Evolutionary conservation across 2,797 vertebrate genomes (phyloP).

Genomic region (Dromococcyx pavoninus): DNA sequence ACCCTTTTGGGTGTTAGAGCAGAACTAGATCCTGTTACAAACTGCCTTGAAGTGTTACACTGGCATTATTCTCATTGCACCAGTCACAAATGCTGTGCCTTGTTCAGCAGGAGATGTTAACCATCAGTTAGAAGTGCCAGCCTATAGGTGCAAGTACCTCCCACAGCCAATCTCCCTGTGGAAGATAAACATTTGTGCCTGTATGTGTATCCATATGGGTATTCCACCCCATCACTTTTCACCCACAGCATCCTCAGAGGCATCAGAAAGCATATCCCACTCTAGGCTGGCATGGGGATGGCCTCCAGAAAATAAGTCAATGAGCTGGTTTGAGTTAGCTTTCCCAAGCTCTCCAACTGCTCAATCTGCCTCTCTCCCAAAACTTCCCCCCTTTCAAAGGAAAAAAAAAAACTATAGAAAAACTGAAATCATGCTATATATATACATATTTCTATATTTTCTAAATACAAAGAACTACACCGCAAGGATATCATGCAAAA

Average conservation of each 20-base stretch:
- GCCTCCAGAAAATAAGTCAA: not conserved
- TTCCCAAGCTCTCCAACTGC: too few relatives aligned
- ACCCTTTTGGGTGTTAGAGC: not conserved
- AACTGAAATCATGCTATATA: too few relatives aligned
- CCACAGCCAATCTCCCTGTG: not conserved
- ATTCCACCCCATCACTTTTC: not conserved
- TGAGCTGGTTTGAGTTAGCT: too few relatives aligned
- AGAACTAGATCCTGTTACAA: not conserved
- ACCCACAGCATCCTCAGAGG: not conserved
- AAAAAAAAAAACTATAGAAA: too few relatives aligned
- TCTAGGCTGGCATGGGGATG: not conserved
- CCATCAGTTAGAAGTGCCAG: not conserved
- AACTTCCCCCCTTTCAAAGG: too few relatives aligned
- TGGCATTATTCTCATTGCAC: not conserved
- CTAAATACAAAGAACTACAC: too few relatives aligned
- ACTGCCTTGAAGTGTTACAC: not conserved
- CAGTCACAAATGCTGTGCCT: not conserved
- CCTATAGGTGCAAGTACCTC: not conserved
- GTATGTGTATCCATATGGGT: too few relatives aligned
- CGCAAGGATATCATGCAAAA: too few relatives aligned
- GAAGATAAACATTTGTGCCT: not conserved
- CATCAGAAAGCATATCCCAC: not conserved
- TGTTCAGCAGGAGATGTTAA: fast-evolving
- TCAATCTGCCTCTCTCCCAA: too few relatives aligned
- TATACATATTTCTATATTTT: too few relatives aligned